These are phyloP conservation scores for Phyllotis vaccarum DNA, from an alignment of 2,797 vertebrate genomes.

Conservation along the genomic window DNA sequence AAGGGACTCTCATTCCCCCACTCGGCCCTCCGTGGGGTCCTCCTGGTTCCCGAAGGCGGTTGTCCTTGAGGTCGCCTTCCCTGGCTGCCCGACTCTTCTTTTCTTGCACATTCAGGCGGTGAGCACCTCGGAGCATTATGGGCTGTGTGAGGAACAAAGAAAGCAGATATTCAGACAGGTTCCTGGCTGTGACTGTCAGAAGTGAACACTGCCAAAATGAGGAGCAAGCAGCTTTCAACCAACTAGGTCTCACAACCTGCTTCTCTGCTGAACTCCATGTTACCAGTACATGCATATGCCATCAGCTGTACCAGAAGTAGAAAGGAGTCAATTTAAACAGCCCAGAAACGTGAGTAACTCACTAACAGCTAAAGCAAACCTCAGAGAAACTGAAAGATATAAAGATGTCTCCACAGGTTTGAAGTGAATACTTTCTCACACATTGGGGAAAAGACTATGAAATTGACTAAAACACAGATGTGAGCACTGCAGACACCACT, in stretches of 20 bases:
- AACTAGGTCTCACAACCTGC: background rate
- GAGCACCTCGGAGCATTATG: constrained; percentile 97
- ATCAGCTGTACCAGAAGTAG: background rate
- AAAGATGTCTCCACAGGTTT: constrained; percentile 9
- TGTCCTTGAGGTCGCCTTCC: constrained; percentile 96
- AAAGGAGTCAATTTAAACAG: background rate
- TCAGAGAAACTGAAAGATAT: background rate
- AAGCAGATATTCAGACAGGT: background rate
- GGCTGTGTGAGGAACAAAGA: constrained; percentile 90
- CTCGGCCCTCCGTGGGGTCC: constrained; percentile 95
- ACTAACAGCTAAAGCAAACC: background rate
- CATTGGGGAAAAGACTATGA: background rate
- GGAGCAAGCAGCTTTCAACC: background rate
- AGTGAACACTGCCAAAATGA: too few relatives aligned
- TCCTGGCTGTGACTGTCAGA: background rate
- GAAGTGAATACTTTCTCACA: background rate
- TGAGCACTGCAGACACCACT: background rate
- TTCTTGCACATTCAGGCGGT: constrained; percentile 98
- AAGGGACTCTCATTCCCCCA: constrained; percentile 94
- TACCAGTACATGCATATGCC: background rate
- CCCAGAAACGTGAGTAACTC: background rate
- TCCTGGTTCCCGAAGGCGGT: constrained; percentile 93
- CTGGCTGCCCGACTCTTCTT: constrained; percentile 97
- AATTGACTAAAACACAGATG: background rate
- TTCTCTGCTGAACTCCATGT: background rate